Evolutionary conservation across 2,888 invertebrate genomes (phyloP).

Genomic region (Tupiocoris notatus): DNA sequence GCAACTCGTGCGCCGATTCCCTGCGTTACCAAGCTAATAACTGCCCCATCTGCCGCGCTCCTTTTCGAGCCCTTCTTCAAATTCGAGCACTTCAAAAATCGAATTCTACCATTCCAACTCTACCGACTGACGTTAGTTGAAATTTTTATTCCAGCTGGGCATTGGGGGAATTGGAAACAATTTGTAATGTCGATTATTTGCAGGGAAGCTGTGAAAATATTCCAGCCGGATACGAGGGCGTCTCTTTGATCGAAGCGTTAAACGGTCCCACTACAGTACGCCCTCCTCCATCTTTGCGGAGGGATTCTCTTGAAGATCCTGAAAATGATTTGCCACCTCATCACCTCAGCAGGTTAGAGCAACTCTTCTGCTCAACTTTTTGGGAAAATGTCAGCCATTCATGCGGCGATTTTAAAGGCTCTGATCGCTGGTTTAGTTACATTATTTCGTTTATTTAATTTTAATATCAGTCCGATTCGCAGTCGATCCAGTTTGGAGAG

Average conservation of each 20-base stretch:
- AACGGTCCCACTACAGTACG: conserved; percentile 76
- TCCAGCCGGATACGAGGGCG: conserved; percentile 89
- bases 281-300: conserved; percentile 52
- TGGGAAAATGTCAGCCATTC: no score
- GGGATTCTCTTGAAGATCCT: conserved; percentile 57
- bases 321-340: conserved; percentile 53
- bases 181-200: no score
- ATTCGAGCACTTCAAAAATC: conserved; percentile 87
- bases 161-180: no score
- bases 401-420: no score
- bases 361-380: no score
- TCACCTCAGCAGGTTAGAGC: conserved; percentile 24
- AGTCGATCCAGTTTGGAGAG: conserved; percentile 56
- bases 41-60: conserved; percentile 98
- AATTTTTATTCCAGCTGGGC: not conserved
- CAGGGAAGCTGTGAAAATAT: conserved; percentile 78
- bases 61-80: conserved; percentile 93
- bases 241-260: conserved; percentile 90
- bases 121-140: conserved; percentile 44
- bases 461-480: not conserved
- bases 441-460: no score
- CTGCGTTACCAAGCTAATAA: conserved; percentile 96
- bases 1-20: conserved; percentile 96
- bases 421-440: not conserved
- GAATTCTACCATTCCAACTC: conserved; percentile 55